Conservation (phyloP, 2,888 invertebrate genomes). For the Athetis lepigone region DNA sequence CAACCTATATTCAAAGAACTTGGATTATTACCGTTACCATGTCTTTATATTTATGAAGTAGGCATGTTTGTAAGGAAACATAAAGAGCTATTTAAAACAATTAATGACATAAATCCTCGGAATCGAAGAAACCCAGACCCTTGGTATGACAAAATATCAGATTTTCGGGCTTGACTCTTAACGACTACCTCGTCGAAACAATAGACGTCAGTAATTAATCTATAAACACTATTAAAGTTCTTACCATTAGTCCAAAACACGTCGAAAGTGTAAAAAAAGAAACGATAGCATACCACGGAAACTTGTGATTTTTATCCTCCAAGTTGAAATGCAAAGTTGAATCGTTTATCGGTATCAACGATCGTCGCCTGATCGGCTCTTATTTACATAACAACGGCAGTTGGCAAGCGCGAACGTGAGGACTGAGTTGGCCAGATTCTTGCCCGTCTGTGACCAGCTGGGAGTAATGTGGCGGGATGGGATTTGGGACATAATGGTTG, state of each 20-base stretch:
- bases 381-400: slow-evolving; percentile 61
- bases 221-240: too few relatives aligned
- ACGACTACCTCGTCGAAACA: too few relatives aligned
- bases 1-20: too few relatives aligned
- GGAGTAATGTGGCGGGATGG: slow-evolving; percentile 2
- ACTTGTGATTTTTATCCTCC: slow-evolving; percentile 43
- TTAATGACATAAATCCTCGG: too few relatives aligned
- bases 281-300: slow-evolving; percentile 3
- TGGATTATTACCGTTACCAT: too few relatives aligned
- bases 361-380: slow-evolving; percentile 43
- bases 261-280: not conserved
- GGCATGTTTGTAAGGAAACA: too few relatives aligned
- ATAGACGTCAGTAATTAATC: too few relatives aligned
- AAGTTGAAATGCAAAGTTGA: slow-evolving; percentile 53
- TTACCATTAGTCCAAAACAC: not conserved
- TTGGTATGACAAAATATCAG: too few relatives aligned
- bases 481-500: slow-evolving; percentile 5
- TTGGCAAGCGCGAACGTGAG: slow-evolving; percentile 48
- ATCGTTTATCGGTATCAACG: slow-evolving; percentile 48
- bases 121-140: too few relatives aligned
- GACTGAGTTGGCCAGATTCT: slow-evolving; percentile 34
- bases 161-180: too few relatives aligned
- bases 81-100: too few relatives aligned
- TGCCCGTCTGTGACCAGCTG: slow-evolving; percentile 10
- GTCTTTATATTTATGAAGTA: too few relatives aligned